These are phyloP conservation scores for Scarus forsteni DNA, from an alignment of 2,797 vertebrate species.

Conservation along the genomic window DNA sequence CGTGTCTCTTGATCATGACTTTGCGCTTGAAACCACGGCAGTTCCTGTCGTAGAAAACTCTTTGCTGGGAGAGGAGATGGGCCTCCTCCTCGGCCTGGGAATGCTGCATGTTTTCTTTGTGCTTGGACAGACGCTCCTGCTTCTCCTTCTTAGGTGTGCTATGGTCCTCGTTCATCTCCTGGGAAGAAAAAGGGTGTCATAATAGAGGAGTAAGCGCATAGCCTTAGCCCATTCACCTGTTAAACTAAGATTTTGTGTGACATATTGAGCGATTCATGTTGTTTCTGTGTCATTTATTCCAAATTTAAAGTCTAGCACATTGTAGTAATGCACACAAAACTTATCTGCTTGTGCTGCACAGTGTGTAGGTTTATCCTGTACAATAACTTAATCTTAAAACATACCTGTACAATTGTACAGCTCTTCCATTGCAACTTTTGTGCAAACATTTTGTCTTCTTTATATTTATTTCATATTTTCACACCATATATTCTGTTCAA, in stretches of 20 bases:
- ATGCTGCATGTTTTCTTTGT: slow-evolving; percentile 99
- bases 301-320: not conserved
- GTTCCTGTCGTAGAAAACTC: slow-evolving; percentile 96
- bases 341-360: too few relatives aligned
- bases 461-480: too few relatives aligned
- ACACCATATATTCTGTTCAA: too few relatives aligned
- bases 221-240: not conserved
- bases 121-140: slow-evolving; percentile 98
- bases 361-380: too few relatives aligned
- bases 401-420: too few relatives aligned
- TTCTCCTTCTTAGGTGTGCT: slow-evolving; percentile 99
- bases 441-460: too few relatives aligned
- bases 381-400: too few relatives aligned
- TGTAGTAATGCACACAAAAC: too few relatives aligned
- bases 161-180: slow-evolving; percentile 99
- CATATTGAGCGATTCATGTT: not conserved
- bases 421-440: too few relatives aligned
- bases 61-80: slow-evolving; percentile 94
- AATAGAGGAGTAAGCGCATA: not conserved
- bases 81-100: slow-evolving; percentile 99
- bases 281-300: not conserved
- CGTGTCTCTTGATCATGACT: slow-evolving; percentile 94
- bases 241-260: not conserved
- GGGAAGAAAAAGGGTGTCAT: slow-evolving; percentile 16
- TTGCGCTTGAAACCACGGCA: slow-evolving; percentile 96